A percentile compares a stretch with the other conserved stretches of the same genome.
These are phyloP conservation scores for Lota lota DNA, from an alignment of 2,113 vertebrate genomes.

Conservation along the genomic window DNA sequence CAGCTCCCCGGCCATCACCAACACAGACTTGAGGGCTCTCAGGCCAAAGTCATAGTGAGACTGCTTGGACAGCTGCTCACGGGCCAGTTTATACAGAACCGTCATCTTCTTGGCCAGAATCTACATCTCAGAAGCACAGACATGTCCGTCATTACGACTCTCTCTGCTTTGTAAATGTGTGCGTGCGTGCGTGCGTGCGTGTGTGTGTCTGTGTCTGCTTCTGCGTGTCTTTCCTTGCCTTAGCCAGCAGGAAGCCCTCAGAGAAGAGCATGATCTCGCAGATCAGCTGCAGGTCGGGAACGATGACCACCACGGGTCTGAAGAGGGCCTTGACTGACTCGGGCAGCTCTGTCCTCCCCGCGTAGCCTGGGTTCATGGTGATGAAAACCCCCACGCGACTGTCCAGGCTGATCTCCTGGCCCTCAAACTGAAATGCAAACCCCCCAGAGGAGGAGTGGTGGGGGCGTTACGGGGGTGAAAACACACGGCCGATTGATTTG, in stretches of 20 bases:
- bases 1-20: conserved; percentile 95
- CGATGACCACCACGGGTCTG: conserved; percentile 92
- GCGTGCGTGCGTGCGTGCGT: background rate
- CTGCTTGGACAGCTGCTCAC: conserved; percentile 94
- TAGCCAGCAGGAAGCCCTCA: conserved; percentile 91
- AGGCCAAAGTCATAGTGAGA: conserved; percentile 97
- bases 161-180: background rate
- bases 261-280: conserved; percentile 99
- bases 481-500: no score
- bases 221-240: conserved; percentile 68
- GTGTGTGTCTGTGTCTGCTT: conserved; percentile 1
- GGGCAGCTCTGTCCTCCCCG: conserved; percentile 91
- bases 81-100: conserved; percentile 91
- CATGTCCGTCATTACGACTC: background rate
- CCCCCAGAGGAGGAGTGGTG: no score
- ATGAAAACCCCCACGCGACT: conserved; percentile 92
- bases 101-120: conserved; percentile 97
- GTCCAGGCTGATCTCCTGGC: conserved; percentile 88
- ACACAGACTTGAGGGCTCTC: conserved; percentile 90
- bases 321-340: conserved; percentile 97
- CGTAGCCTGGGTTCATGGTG: conserved; percentile 97
- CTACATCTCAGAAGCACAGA: conserved; percentile 55
- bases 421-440: conserved; percentile 85
- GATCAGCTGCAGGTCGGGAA: conserved; percentile 95
- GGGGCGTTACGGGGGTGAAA: no score